These are phyloP conservation scores for Drosophila pseudoananassae DNA, from an alignment of 1,140 invertebrate genomes.

Conservation along the genomic window DNA sequence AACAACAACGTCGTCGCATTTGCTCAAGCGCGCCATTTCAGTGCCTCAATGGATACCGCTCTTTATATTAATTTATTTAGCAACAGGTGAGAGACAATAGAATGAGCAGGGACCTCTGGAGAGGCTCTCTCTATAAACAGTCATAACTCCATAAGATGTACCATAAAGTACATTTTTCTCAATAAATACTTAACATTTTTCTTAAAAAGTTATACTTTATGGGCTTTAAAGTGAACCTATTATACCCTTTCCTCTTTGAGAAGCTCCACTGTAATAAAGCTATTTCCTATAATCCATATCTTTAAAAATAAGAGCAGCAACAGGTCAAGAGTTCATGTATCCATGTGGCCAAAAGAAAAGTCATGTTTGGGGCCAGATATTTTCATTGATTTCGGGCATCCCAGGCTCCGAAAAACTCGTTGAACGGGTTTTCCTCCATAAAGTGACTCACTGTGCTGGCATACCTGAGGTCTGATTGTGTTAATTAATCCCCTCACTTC, in stretches of 20 bases:
- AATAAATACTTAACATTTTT: no score
- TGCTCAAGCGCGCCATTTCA: constrained; percentile 79
- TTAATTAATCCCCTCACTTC: constrained; percentile 35
- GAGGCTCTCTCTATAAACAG: constrained; percentile 23
- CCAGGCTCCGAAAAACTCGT: constrained; percentile 12
- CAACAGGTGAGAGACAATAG: constrained; percentile 68
- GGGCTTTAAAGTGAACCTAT: no score
- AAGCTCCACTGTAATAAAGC: constrained; percentile 9
- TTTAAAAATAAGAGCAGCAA: no score
- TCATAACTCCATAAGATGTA: not conserved
- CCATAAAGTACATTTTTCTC: no score
- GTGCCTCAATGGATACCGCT: constrained; percentile 78
- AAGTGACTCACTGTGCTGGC: constrained; percentile 32
- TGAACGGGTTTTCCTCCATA: constrained; percentile 41
- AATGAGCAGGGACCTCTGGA: constrained; percentile 34
- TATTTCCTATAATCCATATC: no score
- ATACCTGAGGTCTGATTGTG: constrained; percentile 31
- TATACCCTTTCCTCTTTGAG: not conserved
- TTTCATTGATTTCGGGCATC: constrained; percentile 17
- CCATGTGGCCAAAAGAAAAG: constrained; percentile 14
- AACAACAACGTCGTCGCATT: constrained; percentile 54
- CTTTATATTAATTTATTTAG: constrained; percentile 78
- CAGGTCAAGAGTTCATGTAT: no score
- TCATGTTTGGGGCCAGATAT: constrained; percentile 21
- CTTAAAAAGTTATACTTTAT: no score